Conservation (phyloP, 2,797 vertebrate species). For the Manis pentadactyla region DNA sequence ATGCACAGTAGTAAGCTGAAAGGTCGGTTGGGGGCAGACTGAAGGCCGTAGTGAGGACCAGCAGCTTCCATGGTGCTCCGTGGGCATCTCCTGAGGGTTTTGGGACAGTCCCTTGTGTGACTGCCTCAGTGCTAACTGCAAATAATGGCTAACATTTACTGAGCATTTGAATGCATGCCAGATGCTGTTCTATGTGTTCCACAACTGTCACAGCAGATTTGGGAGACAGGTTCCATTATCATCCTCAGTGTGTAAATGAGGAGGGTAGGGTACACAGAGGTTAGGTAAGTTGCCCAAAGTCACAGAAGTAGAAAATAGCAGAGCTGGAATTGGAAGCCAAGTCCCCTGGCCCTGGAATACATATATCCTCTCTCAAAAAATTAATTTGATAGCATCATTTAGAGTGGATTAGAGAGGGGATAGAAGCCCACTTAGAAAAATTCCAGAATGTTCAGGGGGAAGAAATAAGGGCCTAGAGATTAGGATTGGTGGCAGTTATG, state of each 20-base stretch:
- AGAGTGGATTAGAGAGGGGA: background rate
- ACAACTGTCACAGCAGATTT: background rate
- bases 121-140: background rate
- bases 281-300: background rate
- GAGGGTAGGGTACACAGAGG: background rate
- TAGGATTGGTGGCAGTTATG: background rate
- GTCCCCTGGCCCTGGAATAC: background rate
- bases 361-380: background rate
- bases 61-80: background rate
- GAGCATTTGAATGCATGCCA: background rate
- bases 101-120: background rate
- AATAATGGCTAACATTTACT: background rate
- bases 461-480: background rate
- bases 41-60: background rate
- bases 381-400: background rate
- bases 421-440: background rate
- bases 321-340: conserved; percentile 27
- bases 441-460: background rate
- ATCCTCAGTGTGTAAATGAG: background rate
- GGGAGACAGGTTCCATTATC: background rate
- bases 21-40: background rate
- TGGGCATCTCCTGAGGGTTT: background rate
- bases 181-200: background rate
- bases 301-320: conserved; percentile 21
- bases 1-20: background rate